Evolutionary conservation across 1,140 invertebrate genomes (phyloP).

Genomic region (Drosophila sulfurigaster): DNA sequence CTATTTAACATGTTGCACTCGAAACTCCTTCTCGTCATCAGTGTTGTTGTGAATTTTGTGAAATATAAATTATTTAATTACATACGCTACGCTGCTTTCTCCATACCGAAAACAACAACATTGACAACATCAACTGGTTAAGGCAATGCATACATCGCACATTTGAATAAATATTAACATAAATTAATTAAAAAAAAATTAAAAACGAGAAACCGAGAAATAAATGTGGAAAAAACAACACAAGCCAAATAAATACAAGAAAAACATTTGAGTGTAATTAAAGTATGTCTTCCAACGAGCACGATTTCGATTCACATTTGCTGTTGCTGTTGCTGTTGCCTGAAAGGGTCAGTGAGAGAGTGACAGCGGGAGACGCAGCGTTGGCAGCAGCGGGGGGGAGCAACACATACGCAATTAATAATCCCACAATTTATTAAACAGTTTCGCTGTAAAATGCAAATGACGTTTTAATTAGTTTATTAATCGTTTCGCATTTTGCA

Average conservation of each 20-base stretch:
- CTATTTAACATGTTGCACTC: slow-evolving; percentile 23
- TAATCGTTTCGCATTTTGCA: slow-evolving; percentile 53
- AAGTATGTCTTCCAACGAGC: slow-evolving; percentile 18
- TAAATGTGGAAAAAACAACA: not conserved
- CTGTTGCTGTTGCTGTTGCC: not conserved
- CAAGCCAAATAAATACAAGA: slow-evolving; percentile 20
- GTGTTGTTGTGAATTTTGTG: slow-evolving; percentile 16
- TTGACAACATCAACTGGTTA: slow-evolving; percentile 5
- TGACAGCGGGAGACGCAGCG: no score
- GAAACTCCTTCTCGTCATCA: slow-evolving; percentile 12
- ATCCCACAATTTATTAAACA: slow-evolving; percentile 58
- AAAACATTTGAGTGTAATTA: slow-evolving; percentile 71
- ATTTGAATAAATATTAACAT: slow-evolving; percentile 52
- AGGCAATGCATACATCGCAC: not conserved
- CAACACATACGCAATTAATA: slow-evolving; percentile 33
- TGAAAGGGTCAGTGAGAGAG: not conserved
- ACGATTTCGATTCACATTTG: not conserved
- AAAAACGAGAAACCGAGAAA: no score
- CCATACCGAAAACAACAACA: slow-evolving; percentile 10
- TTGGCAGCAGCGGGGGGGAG: not conserved
- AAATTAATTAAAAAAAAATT: slow-evolving; percentile 40
- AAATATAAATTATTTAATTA: slow-evolving; percentile 41
- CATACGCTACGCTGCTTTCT: slow-evolving; percentile 5
- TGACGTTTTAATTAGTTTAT: slow-evolving; percentile 84
- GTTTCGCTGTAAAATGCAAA: slow-evolving; percentile 60